phyloP scores from a whole-genome alignment of 2,888 invertebrate genomes.

The Priocnemis perturbator region DNA sequence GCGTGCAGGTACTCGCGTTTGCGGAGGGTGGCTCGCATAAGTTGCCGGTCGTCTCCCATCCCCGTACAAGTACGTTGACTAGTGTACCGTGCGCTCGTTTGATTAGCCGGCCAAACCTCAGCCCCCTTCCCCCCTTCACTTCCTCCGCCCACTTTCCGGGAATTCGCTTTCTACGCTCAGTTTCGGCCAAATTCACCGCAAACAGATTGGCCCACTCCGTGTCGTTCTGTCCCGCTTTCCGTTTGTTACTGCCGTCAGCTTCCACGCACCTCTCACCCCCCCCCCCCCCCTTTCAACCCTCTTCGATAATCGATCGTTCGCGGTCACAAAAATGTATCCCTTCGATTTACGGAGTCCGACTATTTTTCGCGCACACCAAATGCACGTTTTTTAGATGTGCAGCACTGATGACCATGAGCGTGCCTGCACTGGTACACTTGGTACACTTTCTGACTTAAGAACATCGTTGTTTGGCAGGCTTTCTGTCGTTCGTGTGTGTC shows the following conservation, averaged over 20 bases:
- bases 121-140: neutral
- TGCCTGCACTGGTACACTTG: too few relatives aligned
- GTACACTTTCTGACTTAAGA: too few relatives aligned
- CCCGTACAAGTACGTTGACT: slow-evolving; percentile 3
- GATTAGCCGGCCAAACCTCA: slow-evolving; percentile 28
- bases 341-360: too few relatives aligned
- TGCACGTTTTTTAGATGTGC: too few relatives aligned
- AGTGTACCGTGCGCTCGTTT: slow-evolving; percentile 28
- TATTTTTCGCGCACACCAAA: too few relatives aligned
- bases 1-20: too few relatives aligned
- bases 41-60: slow-evolving; percentile 15
- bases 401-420: too few relatives aligned
- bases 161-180: slow-evolving; percentile 12
- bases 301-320: neutral
- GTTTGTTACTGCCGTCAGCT: neutral
- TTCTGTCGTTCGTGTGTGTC: too few relatives aligned
- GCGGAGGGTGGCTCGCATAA: slow-evolving; percentile 12
- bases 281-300: neutral
- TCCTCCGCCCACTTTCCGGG: neutral
- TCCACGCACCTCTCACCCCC: neutral
- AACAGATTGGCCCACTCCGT: slow-evolving; percentile 12
- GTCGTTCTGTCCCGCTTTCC: neutral
- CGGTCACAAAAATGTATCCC: too few relatives aligned
- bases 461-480: too few relatives aligned
- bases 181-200: slow-evolving; percentile 21